Conservation (phyloP, 2,888 invertebrate species). For the Lampropteryx suffumata region DNA sequence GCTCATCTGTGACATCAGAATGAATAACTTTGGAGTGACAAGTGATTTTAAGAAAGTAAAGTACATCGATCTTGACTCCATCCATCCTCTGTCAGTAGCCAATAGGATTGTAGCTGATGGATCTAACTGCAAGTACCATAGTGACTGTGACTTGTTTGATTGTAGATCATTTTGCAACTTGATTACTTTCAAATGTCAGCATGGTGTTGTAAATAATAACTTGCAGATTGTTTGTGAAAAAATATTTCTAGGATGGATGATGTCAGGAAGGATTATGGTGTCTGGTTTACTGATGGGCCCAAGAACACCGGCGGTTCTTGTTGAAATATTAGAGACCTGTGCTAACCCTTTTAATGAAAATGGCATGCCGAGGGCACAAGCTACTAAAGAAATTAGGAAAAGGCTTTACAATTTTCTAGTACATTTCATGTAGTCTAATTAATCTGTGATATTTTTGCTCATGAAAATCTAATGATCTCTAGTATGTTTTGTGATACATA, state of each 20-base stretch:
- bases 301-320: constrained; percentile 81
- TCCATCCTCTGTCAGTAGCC: constrained; percentile 81
- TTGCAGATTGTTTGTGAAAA: constrained; percentile 86
- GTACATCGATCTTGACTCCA: constrained; percentile 85
- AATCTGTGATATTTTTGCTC: constrained; percentile 36
- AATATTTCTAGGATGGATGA: constrained; percentile 85
- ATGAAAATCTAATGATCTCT: constrained; percentile 12
- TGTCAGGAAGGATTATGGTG: constrained; percentile 83
- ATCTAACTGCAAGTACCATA: constrained; percentile 78
- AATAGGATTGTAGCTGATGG: constrained; percentile 72
- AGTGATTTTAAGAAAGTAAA: constrained; percentile 77
- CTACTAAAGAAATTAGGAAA: constrained; percentile 70
- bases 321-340: constrained; percentile 82
- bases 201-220: constrained; percentile 84
- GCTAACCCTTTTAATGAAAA: constrained; percentile 78
- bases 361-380: constrained; percentile 69
- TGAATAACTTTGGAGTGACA: constrained; percentile 85
- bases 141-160: constrained; percentile 87
- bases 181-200: constrained; percentile 75
- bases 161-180: constrained; percentile 84
- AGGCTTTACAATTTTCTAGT: constrained; percentile 78
- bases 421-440: constrained; percentile 46
- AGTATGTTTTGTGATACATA: constrained; percentile 15
- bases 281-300: constrained; percentile 84
- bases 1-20: constrained; percentile 86